Evolutionary conservation across 2,888 invertebrate species (phyloP).

Genomic region (Erannis defoliaria): DNA sequence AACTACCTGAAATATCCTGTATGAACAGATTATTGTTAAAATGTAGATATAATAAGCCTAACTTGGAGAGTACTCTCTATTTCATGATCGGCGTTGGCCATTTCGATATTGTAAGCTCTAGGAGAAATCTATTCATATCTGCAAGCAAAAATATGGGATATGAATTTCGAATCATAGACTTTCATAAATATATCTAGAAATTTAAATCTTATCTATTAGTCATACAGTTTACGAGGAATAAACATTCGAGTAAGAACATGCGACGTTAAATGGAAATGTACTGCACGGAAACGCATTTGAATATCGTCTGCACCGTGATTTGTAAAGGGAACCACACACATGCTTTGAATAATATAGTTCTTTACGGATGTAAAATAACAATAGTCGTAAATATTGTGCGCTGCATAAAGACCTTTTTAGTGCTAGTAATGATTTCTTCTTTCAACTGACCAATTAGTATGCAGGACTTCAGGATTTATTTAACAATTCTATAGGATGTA

Average conservation of each 20-base stretch:
- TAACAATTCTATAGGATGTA: neutral
- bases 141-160: slow-evolving; percentile 18
- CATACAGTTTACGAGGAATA: slow-evolving; percentile 48
- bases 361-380: slow-evolving; percentile 35
- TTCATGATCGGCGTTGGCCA: neutral
- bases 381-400: slow-evolving; percentile 33
- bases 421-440: slow-evolving; percentile 10
- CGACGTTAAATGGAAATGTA: slow-evolving; percentile 61
- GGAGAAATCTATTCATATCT: neutral
- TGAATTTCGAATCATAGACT: slow-evolving; percentile 34
- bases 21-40: too few species aligned
- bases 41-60: too few species aligned
- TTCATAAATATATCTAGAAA: slow-evolving; percentile 34
- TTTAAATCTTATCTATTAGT: slow-evolving; percentile 45
- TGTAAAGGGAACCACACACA: slow-evolving; percentile 54
- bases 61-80: too few species aligned
- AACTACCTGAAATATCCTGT: too few species aligned
- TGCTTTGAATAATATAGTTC: slow-evolving; percentile 45
- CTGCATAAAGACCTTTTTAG: slow-evolving; percentile 23
- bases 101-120: neutral
- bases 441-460: slow-evolving; percentile 15
- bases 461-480: neutral
- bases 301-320: slow-evolving; percentile 53
- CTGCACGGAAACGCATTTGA: slow-evolving; percentile 62
- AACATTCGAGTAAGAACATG: slow-evolving; percentile 49